Conservation (phyloP, 2,888 invertebrate genomes). For the Mesodorylaimus sp. region DNA sequence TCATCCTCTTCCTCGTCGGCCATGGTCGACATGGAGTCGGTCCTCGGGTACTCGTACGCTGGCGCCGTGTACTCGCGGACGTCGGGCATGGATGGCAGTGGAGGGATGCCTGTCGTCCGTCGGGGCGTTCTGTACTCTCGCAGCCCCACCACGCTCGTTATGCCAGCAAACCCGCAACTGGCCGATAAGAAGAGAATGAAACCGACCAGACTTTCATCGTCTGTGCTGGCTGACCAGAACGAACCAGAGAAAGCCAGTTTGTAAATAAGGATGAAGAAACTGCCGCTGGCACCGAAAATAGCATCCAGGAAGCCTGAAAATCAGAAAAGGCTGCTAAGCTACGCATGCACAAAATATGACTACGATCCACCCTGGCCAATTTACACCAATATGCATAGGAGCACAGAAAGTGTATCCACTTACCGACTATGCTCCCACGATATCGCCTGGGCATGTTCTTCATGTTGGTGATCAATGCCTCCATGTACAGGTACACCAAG, state of each 20-base stretch:
- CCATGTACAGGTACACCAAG: neutral
- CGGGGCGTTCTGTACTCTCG: neutral
- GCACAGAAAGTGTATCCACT: too few species aligned
- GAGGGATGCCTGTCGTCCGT: neutral
- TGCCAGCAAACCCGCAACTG: neutral
- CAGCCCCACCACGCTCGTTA: neutral
- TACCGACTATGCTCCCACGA: neutral
- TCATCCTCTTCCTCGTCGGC: neutral
- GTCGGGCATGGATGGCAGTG: neutral
- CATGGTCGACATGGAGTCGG: too few species aligned
- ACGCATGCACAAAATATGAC: neutral
- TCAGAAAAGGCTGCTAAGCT: neutral
- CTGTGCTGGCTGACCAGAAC: neutral
- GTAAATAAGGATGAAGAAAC: neutral
- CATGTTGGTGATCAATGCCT: neutral
- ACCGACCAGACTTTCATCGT: neutral
- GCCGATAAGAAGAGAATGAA: neutral
- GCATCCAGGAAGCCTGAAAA: neutral
- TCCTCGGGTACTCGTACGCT: conserved; percentile 5
- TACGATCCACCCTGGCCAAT: neutral
- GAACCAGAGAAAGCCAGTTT: neutral
- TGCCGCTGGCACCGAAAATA: neutral
- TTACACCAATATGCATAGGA: too few species aligned
- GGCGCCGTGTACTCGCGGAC: neutral
- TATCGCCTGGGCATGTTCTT: neutral